Percentiles rank a stretch among this genome's conserved stretches.
These are phyloP conservation scores for Aphaenogaster ashmeadi DNA, from an alignment of 1,140 invertebrate genomes.

Conservation along the genomic window DNA sequence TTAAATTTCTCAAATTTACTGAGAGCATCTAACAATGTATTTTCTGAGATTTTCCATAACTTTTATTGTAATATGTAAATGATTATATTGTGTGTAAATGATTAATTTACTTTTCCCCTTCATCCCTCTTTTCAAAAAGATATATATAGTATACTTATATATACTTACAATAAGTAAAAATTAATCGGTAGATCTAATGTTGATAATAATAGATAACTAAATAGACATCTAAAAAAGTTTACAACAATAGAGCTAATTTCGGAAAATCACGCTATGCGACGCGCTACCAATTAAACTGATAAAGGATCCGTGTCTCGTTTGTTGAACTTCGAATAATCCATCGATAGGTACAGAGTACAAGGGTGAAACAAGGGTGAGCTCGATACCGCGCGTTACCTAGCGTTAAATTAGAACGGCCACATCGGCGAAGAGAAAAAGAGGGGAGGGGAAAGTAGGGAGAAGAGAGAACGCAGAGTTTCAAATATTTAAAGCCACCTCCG, in stretches of 20 bases:
- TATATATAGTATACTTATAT: too few relatives aligned
- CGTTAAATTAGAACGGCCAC: conserved; percentile 82
- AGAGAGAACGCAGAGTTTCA: conserved; percentile 57
- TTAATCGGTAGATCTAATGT: background rate
- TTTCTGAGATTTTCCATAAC: too few relatives aligned
- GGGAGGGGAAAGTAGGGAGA: background rate
- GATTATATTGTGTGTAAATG: too few relatives aligned
- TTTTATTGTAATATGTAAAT: too few relatives aligned
- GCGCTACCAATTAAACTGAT: conserved; percentile 67
- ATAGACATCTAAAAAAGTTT: conserved; percentile 16
- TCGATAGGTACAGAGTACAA: conserved; percentile 48
- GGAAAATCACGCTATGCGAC: conserved; percentile 37
- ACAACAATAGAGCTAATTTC: background rate
- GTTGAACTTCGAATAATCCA: conserved; percentile 67
- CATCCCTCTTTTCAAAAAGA: too few relatives aligned
- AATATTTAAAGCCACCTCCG: conserved; percentile 79
- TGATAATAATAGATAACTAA: background rate
- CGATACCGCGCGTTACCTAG: conserved; percentile 71
- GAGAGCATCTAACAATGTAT: too few relatives aligned
- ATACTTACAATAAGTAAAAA: too few relatives aligned
- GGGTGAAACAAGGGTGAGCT: conserved; percentile 40
- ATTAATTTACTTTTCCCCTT: too few relatives aligned
- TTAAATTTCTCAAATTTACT: too few relatives aligned
- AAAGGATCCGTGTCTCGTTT: conserved; percentile 68
- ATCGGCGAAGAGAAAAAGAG: conserved; percentile 48